Evolutionary conservation across 1,140 invertebrate genomes (phyloP).

Genomic region (Ditylenchus dipsaci): DNA sequence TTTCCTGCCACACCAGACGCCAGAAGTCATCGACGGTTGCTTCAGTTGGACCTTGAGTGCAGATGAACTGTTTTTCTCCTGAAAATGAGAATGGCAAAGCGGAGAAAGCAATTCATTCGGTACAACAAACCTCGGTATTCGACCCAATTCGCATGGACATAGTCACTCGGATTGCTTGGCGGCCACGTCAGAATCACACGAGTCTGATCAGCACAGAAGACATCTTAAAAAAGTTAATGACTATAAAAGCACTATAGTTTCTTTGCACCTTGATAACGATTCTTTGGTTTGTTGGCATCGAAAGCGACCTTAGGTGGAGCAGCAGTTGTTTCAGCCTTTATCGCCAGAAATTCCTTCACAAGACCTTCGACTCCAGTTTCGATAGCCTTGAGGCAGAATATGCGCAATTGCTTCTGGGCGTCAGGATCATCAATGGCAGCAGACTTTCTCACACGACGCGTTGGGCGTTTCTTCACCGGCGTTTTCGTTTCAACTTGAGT

Average conservation of each 20-base stretch:
- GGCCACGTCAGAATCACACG: slow-evolving; percentile 79
- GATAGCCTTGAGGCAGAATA: slow-evolving; percentile 13
- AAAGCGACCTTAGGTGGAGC: slow-evolving; percentile 17
- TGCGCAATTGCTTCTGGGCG: background rate
- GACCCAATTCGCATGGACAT: slow-evolving; percentile 95
- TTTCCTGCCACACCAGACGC: slow-evolving; percentile 61
- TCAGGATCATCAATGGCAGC: background rate
- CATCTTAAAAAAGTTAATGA: slow-evolving; percentile 13
- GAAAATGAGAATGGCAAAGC: background rate
- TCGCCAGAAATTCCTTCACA: slow-evolving; percentile 18
- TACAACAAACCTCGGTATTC: background rate
- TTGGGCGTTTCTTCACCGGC: background rate
- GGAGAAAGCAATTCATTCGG: background rate
- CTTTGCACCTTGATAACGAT: slow-evolving; percentile 24
- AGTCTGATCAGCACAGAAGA: slow-evolving; percentile 70
- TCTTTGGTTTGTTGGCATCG: slow-evolving; percentile 27
- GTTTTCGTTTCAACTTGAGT: slow-evolving; percentile 26
- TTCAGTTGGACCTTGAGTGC: slow-evolving; percentile 59
- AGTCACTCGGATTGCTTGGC: slow-evolving; percentile 72
- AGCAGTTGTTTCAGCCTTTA: slow-evolving; percentile 8
- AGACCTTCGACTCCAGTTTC: slow-evolving; percentile 23
- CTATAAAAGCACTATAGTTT: background rate
- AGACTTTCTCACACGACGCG: background rate
- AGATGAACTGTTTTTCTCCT: slow-evolving; percentile 27
- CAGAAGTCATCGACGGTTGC: slow-evolving; percentile 61